These are phyloP conservation scores for Timandra comae DNA, from an alignment of 2,888 invertebrate species.

Conservation along the genomic window DNA sequence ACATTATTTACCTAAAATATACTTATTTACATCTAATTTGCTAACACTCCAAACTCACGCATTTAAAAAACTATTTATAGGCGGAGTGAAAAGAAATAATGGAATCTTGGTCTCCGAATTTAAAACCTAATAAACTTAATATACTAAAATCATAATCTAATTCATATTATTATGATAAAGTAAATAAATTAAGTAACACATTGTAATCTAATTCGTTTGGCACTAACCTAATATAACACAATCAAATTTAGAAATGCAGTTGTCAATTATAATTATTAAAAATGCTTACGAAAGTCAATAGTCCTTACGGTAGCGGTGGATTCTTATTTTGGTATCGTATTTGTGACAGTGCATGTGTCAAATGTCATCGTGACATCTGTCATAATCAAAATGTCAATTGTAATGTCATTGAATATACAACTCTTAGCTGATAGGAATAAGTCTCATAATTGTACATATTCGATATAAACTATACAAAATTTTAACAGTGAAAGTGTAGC, in stretches of 20 bases:
- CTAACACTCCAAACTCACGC: slow-evolving; percentile 17
- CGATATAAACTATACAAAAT: slow-evolving; percentile 1
- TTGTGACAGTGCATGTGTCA: no score
- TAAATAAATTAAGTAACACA: slow-evolving; percentile 70
- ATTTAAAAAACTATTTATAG: slow-evolving; percentile 40
- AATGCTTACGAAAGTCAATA: slow-evolving; percentile 33
- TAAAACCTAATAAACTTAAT: slow-evolving; percentile 21
- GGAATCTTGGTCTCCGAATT: slow-evolving; percentile 40
- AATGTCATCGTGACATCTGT: not conserved
- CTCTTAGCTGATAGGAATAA: slow-evolving; percentile 4
- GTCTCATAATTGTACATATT: slow-evolving; percentile 1
- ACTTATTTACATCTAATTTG: slow-evolving; percentile 19
- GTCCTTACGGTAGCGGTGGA: slow-evolving; percentile 18
- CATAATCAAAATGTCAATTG: no score
- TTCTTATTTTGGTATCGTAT: slow-evolving; percentile 15
- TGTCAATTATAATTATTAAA: slow-evolving; percentile 21
- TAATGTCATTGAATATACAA: no score
- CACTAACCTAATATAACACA: slow-evolving; percentile 58
- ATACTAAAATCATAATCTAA: slow-evolving; percentile 5
- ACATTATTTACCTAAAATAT: slow-evolving; percentile 12
- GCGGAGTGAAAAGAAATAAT: slow-evolving; percentile 49
- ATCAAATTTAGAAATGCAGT: slow-evolving; percentile 17
- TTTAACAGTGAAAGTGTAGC: slow-evolving; percentile 11
- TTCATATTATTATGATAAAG: slow-evolving; percentile 28
- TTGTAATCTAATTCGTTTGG: slow-evolving; percentile 52